These are phyloP conservation scores for Drosophila algonquin DNA, from an alignment of 2,888 invertebrate genomes.

Conservation along the genomic window DNA sequence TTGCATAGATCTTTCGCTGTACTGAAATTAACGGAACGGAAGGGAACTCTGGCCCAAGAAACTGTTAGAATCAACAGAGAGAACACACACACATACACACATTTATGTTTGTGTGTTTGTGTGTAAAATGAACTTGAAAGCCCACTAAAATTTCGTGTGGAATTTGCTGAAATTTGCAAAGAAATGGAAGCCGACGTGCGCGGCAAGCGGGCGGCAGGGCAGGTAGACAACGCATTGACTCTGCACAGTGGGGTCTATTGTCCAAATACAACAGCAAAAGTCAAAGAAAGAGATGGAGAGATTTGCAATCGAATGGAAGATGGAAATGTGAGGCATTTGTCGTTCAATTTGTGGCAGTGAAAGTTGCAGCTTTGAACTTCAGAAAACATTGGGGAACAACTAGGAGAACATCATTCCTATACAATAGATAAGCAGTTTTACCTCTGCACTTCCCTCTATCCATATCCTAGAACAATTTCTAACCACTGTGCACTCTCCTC, in stretches of 20 bases:
- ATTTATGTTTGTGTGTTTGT: neutral
- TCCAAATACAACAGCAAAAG: neutral
- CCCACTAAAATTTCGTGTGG: constrained; percentile 54
- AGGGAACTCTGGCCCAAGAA: constrained; percentile 26
- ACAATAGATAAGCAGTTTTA: no score
- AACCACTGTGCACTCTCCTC: constrained; percentile 19
- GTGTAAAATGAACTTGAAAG: constrained; percentile 30
- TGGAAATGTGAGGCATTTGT: no score
- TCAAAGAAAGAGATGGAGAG: neutral
- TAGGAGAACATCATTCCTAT: no score
- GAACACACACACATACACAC: neutral
- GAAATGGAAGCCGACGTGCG: constrained; percentile 23
- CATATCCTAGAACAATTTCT: neutral
- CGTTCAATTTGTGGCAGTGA: no score
- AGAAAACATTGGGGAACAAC: no score
- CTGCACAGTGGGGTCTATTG: constrained; percentile 21
- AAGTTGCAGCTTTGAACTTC: no score
- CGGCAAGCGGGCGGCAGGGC: constrained; percentile 57
- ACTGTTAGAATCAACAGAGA: constrained; percentile 17
- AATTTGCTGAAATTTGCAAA: constrained; percentile 75
- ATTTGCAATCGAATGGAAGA: no score
- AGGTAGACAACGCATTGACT: constrained; percentile 33
- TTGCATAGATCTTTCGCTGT: constrained; percentile 35
- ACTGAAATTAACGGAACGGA: neutral
- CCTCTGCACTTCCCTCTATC: no score